A percentile compares a stretch with the other conserved stretches of the same genome.
Conservation (phyloP, 2,797 vertebrate genomes). For the Gila robusta region DNA sequence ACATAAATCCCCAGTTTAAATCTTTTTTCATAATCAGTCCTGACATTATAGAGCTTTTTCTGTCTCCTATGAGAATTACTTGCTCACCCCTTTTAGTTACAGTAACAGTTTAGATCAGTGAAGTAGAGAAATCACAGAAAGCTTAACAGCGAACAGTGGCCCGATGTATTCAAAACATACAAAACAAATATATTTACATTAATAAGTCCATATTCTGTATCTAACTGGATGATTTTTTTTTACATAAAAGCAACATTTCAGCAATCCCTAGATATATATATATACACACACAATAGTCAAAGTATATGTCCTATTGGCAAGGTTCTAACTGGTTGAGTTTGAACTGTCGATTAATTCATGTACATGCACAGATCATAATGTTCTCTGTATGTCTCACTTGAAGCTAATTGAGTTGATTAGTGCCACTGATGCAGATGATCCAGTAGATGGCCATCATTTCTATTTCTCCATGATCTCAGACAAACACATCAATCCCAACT, state of each 20-base stretch:
- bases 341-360: not conserved
- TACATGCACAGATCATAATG: not conserved
- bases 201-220: not conserved
- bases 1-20: not conserved
- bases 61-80: not conserved
- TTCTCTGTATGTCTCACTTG: slow-evolving; percentile 25
- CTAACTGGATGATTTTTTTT: not conserved
- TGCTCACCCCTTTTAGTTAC: not conserved
- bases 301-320: not conserved
- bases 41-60: not conserved
- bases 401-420: slow-evolving; percentile 90
- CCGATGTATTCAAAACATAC: not conserved
- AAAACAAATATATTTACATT: not conserved
- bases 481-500: slow-evolving; percentile 83
- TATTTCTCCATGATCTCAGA: slow-evolving; percentile 85
- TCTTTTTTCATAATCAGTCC: not conserved
- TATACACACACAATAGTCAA: not conserved
- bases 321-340: not conserved
- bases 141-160: not conserved
- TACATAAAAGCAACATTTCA: not conserved
- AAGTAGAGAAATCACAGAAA: not conserved
- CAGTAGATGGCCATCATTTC: slow-evolving; percentile 84
- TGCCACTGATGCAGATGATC: slow-evolving; percentile 88
- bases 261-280: not conserved
- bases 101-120: not conserved